Evolutionary conservation across 2,113 vertebrate species (phyloP).

Genomic region (Nothobranchius furzeri): DNA sequence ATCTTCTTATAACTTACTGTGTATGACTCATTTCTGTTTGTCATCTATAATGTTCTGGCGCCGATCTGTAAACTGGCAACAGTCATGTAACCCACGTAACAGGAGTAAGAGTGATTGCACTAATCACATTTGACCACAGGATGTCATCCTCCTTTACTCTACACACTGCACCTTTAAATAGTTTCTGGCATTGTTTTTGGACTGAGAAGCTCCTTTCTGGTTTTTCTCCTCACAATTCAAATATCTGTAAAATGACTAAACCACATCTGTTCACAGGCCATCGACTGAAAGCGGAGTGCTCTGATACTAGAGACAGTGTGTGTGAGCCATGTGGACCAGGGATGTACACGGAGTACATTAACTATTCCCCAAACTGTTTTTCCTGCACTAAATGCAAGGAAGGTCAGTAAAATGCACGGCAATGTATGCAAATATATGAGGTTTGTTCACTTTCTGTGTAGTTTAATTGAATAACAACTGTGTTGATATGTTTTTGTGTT

Average conservation of each 20-base stretch:
- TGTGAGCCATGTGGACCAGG: conserved; percentile 56
- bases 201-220: not conserved
- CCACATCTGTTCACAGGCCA: conserved; percentile 52
- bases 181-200: not conserved
- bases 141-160: too few relatives aligned
- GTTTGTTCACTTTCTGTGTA: not conserved
- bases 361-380: conserved; percentile 58
- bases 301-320: conserved; percentile 21
- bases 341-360: conserved; percentile 34
- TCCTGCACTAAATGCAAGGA: conserved; percentile 43
- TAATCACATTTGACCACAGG: too few relatives aligned
- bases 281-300: conserved; percentile 4
- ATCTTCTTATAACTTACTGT: too few relatives aligned
- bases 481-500: not conserved
- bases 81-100: too few relatives aligned
- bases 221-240: not conserved
- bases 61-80: too few relatives aligned
- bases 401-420: conserved; percentile 46
- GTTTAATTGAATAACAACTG: not conserved
- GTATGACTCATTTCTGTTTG: too few relatives aligned
- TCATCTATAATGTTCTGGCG: too few relatives aligned
- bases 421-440: not conserved
- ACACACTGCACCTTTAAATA: too few relatives aligned
- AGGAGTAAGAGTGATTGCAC: too few relatives aligned
- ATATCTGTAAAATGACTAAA: not conserved